Conservation (phyloP, 2,888 invertebrate genomes). For the Isoperla grammatica region DNA sequence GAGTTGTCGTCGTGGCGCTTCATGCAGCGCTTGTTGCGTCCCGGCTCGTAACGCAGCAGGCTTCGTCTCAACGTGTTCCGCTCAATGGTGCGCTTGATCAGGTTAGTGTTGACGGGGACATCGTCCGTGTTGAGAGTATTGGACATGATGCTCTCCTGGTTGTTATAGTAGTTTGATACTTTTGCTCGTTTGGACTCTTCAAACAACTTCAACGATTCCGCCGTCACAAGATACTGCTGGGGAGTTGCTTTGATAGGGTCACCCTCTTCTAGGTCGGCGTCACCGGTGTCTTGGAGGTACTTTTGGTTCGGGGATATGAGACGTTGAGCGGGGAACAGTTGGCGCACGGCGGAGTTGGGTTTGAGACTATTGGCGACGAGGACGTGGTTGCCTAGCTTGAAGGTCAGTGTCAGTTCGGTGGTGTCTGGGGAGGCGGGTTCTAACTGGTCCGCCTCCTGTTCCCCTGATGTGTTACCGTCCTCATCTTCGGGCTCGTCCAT, state of each 20-base stretch:
- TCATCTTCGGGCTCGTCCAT: conserved; percentile 45
- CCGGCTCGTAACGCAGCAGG: conserved; percentile 61
- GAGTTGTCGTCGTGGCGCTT: conserved; percentile 58
- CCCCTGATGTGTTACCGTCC: conserved; percentile 37
- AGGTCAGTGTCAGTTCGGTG: conserved; percentile 51
- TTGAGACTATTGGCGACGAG: conserved; percentile 52
- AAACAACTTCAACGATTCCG: conserved; percentile 68
- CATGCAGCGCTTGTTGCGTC: conserved; percentile 46
- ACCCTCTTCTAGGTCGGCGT: background rate
- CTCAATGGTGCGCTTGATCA: conserved; percentile 67
- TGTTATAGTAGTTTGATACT: conserved; percentile 41
- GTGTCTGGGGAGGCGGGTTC: conserved; percentile 26
- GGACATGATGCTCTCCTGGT: conserved; percentile 37
- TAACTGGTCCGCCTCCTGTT: conserved; percentile 40
- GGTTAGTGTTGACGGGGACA: conserved; percentile 35
- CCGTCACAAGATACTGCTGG: conserved; percentile 58
- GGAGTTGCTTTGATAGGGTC: conserved; percentile 2
- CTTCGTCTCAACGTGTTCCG: conserved; percentile 76
- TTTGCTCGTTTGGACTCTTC: conserved; percentile 57
- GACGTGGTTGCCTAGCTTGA: conserved; percentile 52
- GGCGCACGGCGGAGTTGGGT: conserved; percentile 78
- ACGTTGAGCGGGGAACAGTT: conserved; percentile 59
- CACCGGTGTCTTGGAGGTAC: conserved; percentile 26
- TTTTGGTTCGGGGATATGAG: conserved; percentile 38
- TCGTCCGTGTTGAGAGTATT: conserved; percentile 34